Percentiles rank a stretch among this genome's conserved stretches.
Conservation (phyloP, 2,888 invertebrate genomes). For the Nasonovia ribisnigri region DNA sequence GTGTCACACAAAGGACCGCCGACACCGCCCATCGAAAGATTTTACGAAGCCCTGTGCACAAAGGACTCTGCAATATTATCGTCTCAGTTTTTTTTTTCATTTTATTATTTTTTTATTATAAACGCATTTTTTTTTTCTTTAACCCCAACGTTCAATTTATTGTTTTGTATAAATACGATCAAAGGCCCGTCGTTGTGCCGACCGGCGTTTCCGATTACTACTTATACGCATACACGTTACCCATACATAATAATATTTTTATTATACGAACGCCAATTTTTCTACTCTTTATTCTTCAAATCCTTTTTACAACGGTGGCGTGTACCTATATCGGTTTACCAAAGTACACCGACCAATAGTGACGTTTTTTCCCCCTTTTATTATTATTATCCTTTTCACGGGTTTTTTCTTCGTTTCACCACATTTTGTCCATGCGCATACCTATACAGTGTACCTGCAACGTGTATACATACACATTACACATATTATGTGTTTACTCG, state of each 20-base stretch:
- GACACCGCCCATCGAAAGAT: conserved; percentile 47
- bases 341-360: conserved; percentile 59
- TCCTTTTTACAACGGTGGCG: conserved; percentile 46
- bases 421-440: neutral
- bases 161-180: conserved; percentile 49
- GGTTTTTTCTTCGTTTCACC: conserved; percentile 21
- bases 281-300: conserved; percentile 18
- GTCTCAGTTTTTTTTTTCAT: conserved; percentile 11
- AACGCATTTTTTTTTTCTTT: neutral
- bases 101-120: conserved; percentile 8
- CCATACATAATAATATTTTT: conserved; percentile 25
- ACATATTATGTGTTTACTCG: neutral
- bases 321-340: conserved; percentile 63
- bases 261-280: conserved; percentile 45
- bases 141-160: conserved; percentile 50
- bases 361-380: conserved; percentile 38
- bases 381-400: conserved; percentile 47
- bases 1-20: conserved; percentile 58
- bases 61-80: conserved; percentile 32
- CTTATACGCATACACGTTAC: neutral
- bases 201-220: conserved; percentile 63
- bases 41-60: conserved; percentile 39
- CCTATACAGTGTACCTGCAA: neutral
- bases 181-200: conserved; percentile 49
- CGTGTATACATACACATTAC: neutral